Evolutionary conservation across 2,113 vertebrate species (phyloP).

Genomic region (Nanorana parkeri): DNA sequence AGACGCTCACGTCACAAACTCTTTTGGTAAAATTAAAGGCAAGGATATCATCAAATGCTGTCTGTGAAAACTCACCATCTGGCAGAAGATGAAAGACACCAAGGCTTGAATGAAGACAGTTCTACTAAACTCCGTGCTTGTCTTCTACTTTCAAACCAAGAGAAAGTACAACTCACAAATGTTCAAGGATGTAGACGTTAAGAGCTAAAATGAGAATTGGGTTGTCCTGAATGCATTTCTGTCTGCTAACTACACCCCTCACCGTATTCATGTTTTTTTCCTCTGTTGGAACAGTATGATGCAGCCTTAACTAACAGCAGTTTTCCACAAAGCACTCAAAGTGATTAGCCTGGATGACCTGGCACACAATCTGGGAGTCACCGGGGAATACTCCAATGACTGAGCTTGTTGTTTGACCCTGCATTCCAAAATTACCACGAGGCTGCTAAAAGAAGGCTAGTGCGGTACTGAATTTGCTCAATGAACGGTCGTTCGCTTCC

Average conservation of each 20-base stretch:
- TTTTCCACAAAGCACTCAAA: slow-evolving; percentile 80
- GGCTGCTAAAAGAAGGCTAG: slow-evolving; percentile 70
- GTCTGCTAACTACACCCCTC: slow-evolving; percentile 78
- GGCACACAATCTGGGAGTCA: slow-evolving; percentile 74
- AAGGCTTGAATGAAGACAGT: not conserved
- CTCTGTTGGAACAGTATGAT: slow-evolving; percentile 79
- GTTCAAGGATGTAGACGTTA: slow-evolving; percentile 70
- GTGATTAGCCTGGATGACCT: slow-evolving; percentile 70
- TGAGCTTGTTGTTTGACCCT: slow-evolving; percentile 81
- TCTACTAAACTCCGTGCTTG: slow-evolving; percentile 62
- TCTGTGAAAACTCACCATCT: slow-evolving; percentile 21
- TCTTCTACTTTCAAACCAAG: slow-evolving; percentile 63
- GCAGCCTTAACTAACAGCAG: slow-evolving; percentile 78
- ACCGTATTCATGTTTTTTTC: slow-evolving; percentile 79
- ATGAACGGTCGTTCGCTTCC: slow-evolving; percentile 61
- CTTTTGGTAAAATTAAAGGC: not conserved
- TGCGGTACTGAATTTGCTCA: slow-evolving; percentile 54
- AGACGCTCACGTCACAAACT: not conserved
- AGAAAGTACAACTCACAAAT: slow-evolving; percentile 75
- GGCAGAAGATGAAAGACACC: not conserved
- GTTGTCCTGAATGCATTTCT: slow-evolving; percentile 74
- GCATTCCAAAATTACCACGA: slow-evolving; percentile 80
- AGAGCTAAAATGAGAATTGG: slow-evolving; percentile 78
- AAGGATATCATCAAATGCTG: accelerated
- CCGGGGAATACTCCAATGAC: slow-evolving; percentile 77